phyloP scores from a whole-genome alignment of 2,888 invertebrate genomes.

The Oscheius sp. region DNA sequence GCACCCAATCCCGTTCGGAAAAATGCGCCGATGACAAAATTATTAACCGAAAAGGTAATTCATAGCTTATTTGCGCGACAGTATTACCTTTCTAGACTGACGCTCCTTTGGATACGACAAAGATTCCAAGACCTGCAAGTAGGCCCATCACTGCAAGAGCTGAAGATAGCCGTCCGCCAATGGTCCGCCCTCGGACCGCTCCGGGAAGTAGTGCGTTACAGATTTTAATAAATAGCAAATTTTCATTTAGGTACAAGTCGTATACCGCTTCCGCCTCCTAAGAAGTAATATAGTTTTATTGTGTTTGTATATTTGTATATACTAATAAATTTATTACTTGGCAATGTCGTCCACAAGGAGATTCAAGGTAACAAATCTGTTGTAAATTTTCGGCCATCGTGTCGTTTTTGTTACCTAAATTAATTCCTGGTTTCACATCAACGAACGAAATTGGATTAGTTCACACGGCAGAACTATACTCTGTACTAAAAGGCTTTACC shows the following conservation, averaged over 20 bases:
- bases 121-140: too few relatives aligned
- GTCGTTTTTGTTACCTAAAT: too few relatives aligned
- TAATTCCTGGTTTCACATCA: background rate
- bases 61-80: too few relatives aligned
- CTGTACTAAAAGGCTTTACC: background rate
- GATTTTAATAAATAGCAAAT: background rate
- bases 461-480: background rate
- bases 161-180: background rate
- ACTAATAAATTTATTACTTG: background rate
- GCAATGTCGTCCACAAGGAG: conserved; percentile 24
- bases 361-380: background rate
- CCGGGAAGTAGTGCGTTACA: background rate
- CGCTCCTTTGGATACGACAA: too few relatives aligned
- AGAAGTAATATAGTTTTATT: too few relatives aligned
- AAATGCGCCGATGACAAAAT: too few relatives aligned
- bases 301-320: background rate
- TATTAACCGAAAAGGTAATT: too few relatives aligned
- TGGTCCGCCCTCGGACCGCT: background rate
- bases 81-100: too few relatives aligned
- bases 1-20: too few relatives aligned
- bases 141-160: background rate
- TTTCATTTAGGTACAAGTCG: background rate
- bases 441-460: background rate
- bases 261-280: background rate
- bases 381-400: background rate